A percentile compares a stretch with the other conserved stretches of the same genome.
Evolutionary conservation across 2,113 vertebrate species (phyloP).

Genomic region (Coracopsis vasa): DNA sequence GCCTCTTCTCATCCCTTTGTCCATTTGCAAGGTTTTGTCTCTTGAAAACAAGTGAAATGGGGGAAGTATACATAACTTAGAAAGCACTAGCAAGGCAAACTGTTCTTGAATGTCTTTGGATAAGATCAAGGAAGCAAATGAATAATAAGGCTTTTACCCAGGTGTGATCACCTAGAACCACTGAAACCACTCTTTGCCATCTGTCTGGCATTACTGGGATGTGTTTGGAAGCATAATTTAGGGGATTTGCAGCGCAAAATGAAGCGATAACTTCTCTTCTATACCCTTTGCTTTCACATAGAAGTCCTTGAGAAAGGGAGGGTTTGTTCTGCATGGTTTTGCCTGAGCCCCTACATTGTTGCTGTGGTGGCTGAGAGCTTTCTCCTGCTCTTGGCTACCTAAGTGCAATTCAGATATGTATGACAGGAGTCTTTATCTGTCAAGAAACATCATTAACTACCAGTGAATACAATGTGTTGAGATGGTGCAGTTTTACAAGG

Average conservation of each 20-base stretch:
- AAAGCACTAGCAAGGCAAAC: neutral
- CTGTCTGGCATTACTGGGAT: neutral
- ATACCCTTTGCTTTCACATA: neutral
- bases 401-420: neutral
- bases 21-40: neutral
- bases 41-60: neutral
- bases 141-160: neutral
- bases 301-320: neutral
- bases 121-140: neutral
- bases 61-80: neutral
- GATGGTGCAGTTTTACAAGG: fast-evolving
- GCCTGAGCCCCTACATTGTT: neutral
- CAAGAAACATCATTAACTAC: neutral
- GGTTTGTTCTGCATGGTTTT: neutral
- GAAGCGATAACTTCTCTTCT: neutral
- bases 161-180: neutral
- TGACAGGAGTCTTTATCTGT: neutral
- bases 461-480: neutral
- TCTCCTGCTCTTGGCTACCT: neutral
- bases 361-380: neutral
- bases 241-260: neutral
- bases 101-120: neutral
- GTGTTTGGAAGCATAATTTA: neutral
- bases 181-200: neutral
- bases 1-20: neutral